Evolutionary conservation across 2,113 vertebrate genomes (phyloP).

Genomic region (Sphyrna mokarran): DNA sequence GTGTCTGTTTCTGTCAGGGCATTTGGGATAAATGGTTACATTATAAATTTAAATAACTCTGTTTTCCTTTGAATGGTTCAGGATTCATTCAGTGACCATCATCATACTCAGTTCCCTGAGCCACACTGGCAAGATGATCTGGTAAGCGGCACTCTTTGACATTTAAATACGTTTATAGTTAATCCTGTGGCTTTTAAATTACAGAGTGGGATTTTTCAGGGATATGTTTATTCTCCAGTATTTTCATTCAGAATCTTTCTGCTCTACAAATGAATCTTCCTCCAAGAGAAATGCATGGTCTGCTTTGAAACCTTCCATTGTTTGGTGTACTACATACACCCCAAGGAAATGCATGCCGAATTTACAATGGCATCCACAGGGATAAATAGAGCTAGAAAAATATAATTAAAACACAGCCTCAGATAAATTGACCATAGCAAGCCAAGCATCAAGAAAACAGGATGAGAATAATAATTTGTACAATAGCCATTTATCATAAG

Average conservation of each 20-base stretch:
- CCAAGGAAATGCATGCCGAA: neutral
- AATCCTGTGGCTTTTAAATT: neutral
- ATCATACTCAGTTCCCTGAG: constrained; percentile 54
- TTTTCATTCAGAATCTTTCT: neutral
- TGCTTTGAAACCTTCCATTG: neutral
- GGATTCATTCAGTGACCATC: constrained; percentile 51
- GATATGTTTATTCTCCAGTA: neutral
- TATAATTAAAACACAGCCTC: neutral
- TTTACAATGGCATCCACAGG: no score
- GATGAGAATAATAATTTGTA: neutral
- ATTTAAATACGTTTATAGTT: neutral
- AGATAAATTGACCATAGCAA: neutral
- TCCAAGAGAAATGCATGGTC: neutral
- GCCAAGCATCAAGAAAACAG: neutral
- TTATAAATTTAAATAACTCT: neutral
- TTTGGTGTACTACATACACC: neutral
- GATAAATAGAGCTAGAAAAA: neutral
- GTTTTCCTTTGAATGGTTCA: constrained; percentile 39
- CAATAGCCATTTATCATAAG: neutral
- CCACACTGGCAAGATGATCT: constrained; percentile 58
- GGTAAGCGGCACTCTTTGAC: constrained; percentile 47
- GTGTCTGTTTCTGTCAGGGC: neutral
- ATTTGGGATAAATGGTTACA: neutral
- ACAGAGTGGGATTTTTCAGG: neutral
- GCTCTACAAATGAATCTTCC: neutral